Evolutionary conservation across 2,113 vertebrate species (phyloP).

Genomic region (Corydoras maculifer): DNA sequence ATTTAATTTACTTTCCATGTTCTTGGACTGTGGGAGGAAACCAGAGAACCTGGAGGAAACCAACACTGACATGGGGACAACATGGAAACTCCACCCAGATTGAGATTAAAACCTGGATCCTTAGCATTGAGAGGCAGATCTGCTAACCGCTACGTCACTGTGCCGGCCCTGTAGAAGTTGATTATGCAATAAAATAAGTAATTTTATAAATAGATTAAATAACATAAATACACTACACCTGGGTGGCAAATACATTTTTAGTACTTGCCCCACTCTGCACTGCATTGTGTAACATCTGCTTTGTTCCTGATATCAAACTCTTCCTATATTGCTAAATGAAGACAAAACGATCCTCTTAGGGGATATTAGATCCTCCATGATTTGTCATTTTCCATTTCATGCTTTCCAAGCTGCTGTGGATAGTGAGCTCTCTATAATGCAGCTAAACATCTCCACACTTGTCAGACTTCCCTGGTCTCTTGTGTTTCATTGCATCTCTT

Average conservation of each 20-base stretch:
- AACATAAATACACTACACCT: no score
- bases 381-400: slow-evolving; percentile 55
- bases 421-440: slow-evolving; percentile 38
- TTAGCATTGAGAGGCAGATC: no score
- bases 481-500: slow-evolving; percentile 48
- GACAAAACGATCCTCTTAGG: slow-evolving; percentile 47
- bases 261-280: slow-evolving; percentile 10
- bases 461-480: slow-evolving; percentile 44
- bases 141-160: no score
- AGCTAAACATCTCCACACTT: slow-evolving; percentile 37
- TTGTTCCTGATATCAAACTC: slow-evolving; percentile 16
- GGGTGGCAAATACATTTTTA: background rate
- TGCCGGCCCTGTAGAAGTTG: no score
- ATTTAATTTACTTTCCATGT: no score
- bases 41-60: no score
- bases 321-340: slow-evolving; percentile 45
- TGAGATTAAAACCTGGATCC: no score
- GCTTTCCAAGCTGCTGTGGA: slow-evolving; percentile 46
- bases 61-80: no score
- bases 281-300: slow-evolving; percentile 9
- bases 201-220: no score
- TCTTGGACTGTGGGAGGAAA: no score
- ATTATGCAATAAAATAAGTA: no score
- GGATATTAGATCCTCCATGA: slow-evolving; percentile 49
- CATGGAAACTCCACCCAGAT: no score